Evolutionary conservation across 2,888 invertebrate genomes (phyloP).

Genomic region (Sicus ferrugineus): DNA sequence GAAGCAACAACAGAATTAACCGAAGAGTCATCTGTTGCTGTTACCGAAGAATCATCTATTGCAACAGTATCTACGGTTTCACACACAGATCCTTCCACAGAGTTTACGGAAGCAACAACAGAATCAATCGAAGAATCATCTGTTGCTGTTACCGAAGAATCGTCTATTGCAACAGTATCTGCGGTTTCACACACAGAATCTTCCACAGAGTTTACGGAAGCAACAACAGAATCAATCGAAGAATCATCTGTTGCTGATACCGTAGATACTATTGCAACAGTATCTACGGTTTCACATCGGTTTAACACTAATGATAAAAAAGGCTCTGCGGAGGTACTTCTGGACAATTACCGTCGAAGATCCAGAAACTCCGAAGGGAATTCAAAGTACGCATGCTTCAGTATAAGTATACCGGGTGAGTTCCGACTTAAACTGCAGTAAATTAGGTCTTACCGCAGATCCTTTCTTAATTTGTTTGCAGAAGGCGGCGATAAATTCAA

Average conservation of each 20-base stretch:
- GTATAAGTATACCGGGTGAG: slow-evolving; percentile 10
- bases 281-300: not conserved
- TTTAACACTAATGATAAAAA: not conserved
- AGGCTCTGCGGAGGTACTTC: not conserved
- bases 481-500: not conserved
- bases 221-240: not conserved
- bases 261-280: not conserved
- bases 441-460: not conserved
- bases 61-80: not conserved
- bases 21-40: not conserved
- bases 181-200: not conserved
- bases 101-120: slow-evolving; percentile 4
- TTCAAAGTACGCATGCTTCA: slow-evolving; percentile 7
- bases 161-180: not conserved
- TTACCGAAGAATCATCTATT: not conserved
- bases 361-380: not conserved
- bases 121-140: not conserved
- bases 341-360: slow-evolving; percentile 11
- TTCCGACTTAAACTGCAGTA: not conserved
- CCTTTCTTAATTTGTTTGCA: not conserved
- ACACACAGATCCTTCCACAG: not conserved
- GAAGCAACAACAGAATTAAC: slow-evolving; percentile 4
- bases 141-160: not conserved
- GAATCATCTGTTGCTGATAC: not conserved
- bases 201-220: not conserved